Evolutionary conservation across 2,113 vertebrate genomes (phyloP).

Genomic region (Oryzias celebensis): DNA sequence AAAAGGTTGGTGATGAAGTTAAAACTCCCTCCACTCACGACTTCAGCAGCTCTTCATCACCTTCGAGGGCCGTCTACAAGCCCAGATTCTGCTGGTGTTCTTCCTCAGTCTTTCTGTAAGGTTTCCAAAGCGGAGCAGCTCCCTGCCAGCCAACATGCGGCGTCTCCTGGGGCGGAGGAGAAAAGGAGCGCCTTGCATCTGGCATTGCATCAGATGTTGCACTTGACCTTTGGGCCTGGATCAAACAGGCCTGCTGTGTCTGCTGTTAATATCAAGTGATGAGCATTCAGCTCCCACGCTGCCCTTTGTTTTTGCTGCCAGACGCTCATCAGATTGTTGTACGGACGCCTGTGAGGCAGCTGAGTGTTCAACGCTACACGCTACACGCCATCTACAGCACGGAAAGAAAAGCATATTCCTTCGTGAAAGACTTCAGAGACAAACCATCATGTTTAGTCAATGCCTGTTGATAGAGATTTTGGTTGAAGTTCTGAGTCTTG

Average conservation of each 20-base stretch:
- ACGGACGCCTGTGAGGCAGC: conserved; percentile 40
- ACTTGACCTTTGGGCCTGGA: conserved; percentile 70
- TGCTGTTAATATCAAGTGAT: conserved; percentile 68
- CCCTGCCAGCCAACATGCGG: conserved; percentile 18
- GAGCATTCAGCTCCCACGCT: conserved; percentile 57
- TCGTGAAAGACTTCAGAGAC: too few relatives aligned
- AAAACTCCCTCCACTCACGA: not conserved
- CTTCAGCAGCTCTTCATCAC: not conserved
- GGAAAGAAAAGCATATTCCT: too few relatives aligned
- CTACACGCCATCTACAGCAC: too few relatives aligned
- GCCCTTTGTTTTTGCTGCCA: conserved; percentile 60
- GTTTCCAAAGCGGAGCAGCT: conserved; percentile 6
- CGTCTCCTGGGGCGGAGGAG: conserved; percentile 25
- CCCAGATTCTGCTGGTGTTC: not conserved
- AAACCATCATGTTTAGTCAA: too few relatives aligned
- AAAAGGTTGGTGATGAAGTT: not conserved
- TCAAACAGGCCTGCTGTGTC: conserved; percentile 68
- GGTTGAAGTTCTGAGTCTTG: too few relatives aligned
- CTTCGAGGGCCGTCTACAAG: not conserved
- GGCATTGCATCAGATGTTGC: conserved; percentile 57
- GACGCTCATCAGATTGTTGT: conserved; percentile 44
- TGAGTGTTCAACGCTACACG: conserved; percentile 29
- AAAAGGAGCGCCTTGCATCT: conserved; percentile 34
- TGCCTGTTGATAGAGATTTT: too few relatives aligned
- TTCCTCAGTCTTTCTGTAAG: not conserved